Evolutionary conservation across 2,797 vertebrate species (phyloP), one percentile per base, ranked within the genome.

Genomic region (Steatocranus sp.): DNA sequence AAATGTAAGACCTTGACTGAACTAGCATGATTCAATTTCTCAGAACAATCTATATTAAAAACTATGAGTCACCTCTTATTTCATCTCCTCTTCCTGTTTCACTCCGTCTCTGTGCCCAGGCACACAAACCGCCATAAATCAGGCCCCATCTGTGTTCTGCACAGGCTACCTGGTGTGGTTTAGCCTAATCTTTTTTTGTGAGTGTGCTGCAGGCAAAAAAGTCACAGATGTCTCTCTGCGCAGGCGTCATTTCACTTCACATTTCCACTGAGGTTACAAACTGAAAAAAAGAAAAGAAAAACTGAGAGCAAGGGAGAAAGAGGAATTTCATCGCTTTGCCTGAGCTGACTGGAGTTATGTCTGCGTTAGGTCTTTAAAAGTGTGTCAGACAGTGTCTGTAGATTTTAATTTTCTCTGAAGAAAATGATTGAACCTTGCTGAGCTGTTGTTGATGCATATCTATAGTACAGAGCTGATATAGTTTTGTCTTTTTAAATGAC

Each of bases 151-250:
- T 92, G 89, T 89, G 85, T 87, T 86, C 77, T 89, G 75, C 15
- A 6, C 58, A 66, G 75, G 41, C 84, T 87, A 92, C 87, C 87
- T 87, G 88, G 75, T 90, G 68, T 79, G 80, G 73, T 89, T 80
- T 77, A 83, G 70, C 77, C 61, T 83, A 89, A 92, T 92, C 83
- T 88, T 77, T 84, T 90, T 91, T 81, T 75, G 54, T 80, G 30
- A 83, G 86, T 88, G 54, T 87, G 80, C 91, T 91, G 73, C 88
- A 88, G 91, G 91, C 82, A 38, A 82, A 84, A 66, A 82, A 84
- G 79, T 84, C 87, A 89, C 90, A 93, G 82, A 92, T 91, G 88
- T 91, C 68, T 91, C 76, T 88, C 68, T 78, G 76, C 14, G 58
- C 83, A 90, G 63, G 79, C 63, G n/a, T 89, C 41, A 79, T 32